Base-by-base conservation (phyloP, 2,797 vertebrate species). In the Gadopsis marmoratus region DNA sequence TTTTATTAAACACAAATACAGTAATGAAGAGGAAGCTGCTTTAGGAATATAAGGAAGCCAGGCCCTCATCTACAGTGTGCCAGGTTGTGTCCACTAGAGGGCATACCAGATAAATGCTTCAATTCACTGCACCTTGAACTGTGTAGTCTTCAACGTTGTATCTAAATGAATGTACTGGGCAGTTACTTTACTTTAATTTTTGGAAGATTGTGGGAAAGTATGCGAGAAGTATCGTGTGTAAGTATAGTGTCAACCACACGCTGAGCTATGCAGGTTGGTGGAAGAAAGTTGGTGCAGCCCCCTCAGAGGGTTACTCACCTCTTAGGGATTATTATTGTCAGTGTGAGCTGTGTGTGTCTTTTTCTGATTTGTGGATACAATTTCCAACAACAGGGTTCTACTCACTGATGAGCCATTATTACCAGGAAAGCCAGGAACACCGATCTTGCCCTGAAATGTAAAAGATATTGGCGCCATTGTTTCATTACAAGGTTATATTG, bases 391-490 rank as follows among this genome's bases (percentile, higher is more conserved):
- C 9, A 74, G 16, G 16, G 4, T 10, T 62, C 63, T 83, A 95
- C 93, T 94, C 75, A 95, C 95, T 26, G 67, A 7, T 48, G 75
- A 79, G 33, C 94, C 93, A 37, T 84, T 21, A 71, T 81, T 47
- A 35, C 93, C 94, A 47, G 51, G 13, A 70, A 92, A 94, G 39
- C 93, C 94, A 70, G 91, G 85, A 74, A 23, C 2, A 21, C 94
- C 95, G 29, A 55, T 82, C 14, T 10, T 43, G 3, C 94, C 94
- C 95, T 95, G 74, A 51, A 89, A 90, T 58, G 14, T 47, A 66
- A 78, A 77, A 75, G 23, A 39, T 2, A 56, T 21, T 0, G 10
- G 7, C 35, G 35, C 21, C 4, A 45, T 43, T 47, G 1, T 68
- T 31, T 69, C 12, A 59, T 59, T 14, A 5, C 12, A 16, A 1